These are phyloP conservation scores for Misgurnus anguillicaudatus DNA, from an alignment of 2,113 vertebrate genomes.

Conservation along the genomic window DNA sequence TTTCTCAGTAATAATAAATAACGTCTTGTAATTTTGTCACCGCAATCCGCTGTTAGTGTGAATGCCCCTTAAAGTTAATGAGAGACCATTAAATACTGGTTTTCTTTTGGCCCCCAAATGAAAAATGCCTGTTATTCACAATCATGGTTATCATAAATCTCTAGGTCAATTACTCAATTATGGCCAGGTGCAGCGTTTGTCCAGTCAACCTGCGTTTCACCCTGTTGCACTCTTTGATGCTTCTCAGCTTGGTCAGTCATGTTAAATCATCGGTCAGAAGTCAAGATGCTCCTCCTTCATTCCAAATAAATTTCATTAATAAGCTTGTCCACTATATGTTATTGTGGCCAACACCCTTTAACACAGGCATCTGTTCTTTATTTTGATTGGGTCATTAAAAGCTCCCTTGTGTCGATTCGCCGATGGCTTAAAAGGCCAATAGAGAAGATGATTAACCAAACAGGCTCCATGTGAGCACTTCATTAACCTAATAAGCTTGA, in stretches of 20 bases:
- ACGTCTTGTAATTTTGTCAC: not conserved
- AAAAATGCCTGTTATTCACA: slow-evolving; percentile 32
- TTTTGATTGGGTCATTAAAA: slow-evolving; percentile 41
- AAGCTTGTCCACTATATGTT: slow-evolving; percentile 36
- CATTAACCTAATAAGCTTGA: slow-evolving; percentile 75
- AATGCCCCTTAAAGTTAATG: not conserved
- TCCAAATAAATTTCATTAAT: slow-evolving; percentile 34
- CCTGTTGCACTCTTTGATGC: slow-evolving; percentile 40
- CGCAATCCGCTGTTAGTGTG: not conserved
- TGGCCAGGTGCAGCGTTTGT: slow-evolving; percentile 40
- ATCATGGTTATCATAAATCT: slow-evolving; percentile 48
- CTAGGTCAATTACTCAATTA: slow-evolving; percentile 18
- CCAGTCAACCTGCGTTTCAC: slow-evolving; percentile 35
- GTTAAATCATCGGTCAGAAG: slow-evolving; percentile 14
- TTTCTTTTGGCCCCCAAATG: not conserved
- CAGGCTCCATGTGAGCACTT: slow-evolving; percentile 53
- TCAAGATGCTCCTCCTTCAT: not conserved
- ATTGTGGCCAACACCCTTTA: slow-evolving; percentile 27
- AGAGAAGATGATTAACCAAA: slow-evolving; percentile 60
- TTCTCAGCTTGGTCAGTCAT: slow-evolving; percentile 22
- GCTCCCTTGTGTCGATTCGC: slow-evolving; percentile 16
- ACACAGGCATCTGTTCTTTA: slow-evolving; percentile 55
- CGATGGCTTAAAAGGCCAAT: slow-evolving; percentile 50
- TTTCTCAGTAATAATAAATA: not conserved
- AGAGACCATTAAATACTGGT: not conserved